A percentile compares a stretch with the other conserved stretches of the same genome.
phyloP scores from a whole-genome alignment of 2,113 vertebrate species.

The Triplophysa siluroides region DNA sequence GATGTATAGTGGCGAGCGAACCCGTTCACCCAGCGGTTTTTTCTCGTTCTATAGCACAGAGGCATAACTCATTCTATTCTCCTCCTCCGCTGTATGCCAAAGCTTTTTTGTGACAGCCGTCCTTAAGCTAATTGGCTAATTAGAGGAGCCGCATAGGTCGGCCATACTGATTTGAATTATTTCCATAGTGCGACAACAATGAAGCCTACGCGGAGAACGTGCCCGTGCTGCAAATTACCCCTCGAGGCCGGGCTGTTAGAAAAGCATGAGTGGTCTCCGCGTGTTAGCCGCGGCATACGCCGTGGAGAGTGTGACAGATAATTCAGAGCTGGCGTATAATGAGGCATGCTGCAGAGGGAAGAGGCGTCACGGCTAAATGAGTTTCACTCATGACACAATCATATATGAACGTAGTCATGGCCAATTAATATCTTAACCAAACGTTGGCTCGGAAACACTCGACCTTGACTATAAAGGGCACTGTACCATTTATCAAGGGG shows the following conservation, averaged over 20 bases:
- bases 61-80: not conserved
- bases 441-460: conserved; percentile 4
- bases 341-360: conserved; percentile 38
- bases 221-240: conserved; percentile 46
- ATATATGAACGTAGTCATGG: conserved; percentile 36
- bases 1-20: conserved; percentile 26
- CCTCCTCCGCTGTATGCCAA: conserved; percentile 29
- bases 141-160: conserved; percentile 37
- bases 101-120: conserved; percentile 41
- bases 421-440: conserved; percentile 48
- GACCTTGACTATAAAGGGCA: conserved; percentile 27
- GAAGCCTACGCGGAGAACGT: conserved; percentile 30
- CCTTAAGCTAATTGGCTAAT: conserved; percentile 57
- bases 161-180: conserved; percentile 48
- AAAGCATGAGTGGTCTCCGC: conserved; percentile 20
- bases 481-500: conserved; percentile 40
- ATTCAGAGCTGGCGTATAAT: conserved; percentile 45
- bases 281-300: conserved; percentile 15
- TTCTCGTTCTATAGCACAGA: conserved; percentile 20
- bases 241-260: conserved; percentile 36
- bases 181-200: conserved; percentile 35
- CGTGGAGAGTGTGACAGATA: conserved; percentile 48
- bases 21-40: conserved; percentile 28
- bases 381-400: conserved; percentile 45
- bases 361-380: conserved; percentile 40